Percentiles rank a stretch among this genome's conserved stretches.
These are phyloP conservation scores for Fulica atra DNA, from an alignment of 2,113 vertebrate species.

Conservation along the genomic window DNA sequence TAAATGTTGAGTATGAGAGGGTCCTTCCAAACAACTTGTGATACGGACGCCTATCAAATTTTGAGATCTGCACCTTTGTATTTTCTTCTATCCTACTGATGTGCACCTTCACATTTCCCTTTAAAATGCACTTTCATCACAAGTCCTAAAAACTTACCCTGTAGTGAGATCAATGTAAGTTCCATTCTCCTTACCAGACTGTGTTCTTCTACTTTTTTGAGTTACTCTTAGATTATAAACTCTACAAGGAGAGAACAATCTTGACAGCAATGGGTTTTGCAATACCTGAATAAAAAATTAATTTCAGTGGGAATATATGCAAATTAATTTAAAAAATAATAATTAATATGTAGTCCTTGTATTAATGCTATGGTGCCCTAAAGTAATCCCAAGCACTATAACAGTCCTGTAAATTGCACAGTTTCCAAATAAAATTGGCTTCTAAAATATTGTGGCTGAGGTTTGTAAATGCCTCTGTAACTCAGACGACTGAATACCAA, in stretches of 20 bases:
- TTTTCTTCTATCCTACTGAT: background rate
- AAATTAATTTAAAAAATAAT: background rate
- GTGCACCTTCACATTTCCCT: background rate
- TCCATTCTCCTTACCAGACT: background rate
- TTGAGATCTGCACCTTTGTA: background rate
- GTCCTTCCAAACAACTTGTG: background rate
- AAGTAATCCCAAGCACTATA: background rate
- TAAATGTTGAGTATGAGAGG: background rate
- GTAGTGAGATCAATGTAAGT: background rate
- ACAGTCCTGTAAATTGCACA: background rate
- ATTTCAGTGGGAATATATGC: background rate
- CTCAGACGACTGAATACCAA: background rate
- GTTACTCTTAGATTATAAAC: background rate
- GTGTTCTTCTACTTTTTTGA: background rate
- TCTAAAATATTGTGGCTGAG: background rate
- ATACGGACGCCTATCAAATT: background rate
- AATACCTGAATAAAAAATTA: background rate
- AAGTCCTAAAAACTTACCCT: background rate
- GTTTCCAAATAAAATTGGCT: background rate
- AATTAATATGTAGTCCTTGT: background rate
- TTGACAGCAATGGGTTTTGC: background rate
- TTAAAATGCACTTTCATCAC: background rate
- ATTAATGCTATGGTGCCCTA: background rate
- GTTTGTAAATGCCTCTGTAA: background rate
- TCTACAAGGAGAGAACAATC: background rate